Evolutionary conservation across 2,888 invertebrate genomes (phyloP).

Genomic region (Melolontha melolontha): DNA sequence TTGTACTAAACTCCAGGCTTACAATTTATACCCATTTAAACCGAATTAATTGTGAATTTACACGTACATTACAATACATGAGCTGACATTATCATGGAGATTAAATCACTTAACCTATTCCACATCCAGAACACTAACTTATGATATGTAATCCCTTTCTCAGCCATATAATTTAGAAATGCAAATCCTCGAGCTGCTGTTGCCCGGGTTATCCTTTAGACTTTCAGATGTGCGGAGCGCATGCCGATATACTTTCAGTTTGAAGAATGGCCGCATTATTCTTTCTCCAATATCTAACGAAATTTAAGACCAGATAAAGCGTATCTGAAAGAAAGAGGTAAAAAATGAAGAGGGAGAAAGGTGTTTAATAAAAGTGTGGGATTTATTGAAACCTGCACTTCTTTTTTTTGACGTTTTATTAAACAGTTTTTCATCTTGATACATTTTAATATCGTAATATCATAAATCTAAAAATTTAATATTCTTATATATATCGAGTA

Average conservation of each 20-base stretch:
- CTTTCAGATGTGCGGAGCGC: slow-evolving; percentile 25
- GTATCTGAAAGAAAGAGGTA: slow-evolving; percentile 15
- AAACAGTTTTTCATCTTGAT: slow-evolving; percentile 40
- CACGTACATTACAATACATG: slow-evolving; percentile 3
- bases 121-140: slow-evolving; percentile 10
- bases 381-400: slow-evolving; percentile 38
- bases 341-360: slow-evolving; percentile 2
- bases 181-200: slow-evolving; percentile 30
- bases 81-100: neutral
- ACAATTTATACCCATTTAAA: slow-evolving; percentile 2
- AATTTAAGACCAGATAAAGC: slow-evolving; percentile 23
- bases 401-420: slow-evolving; percentile 38
- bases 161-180: slow-evolving; percentile 26
- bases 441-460: slow-evolving; percentile 43
- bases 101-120: neutral
- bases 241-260: slow-evolving; percentile 32
- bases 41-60: slow-evolving; percentile 9
- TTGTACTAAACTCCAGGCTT: neutral
- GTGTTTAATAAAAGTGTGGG: slow-evolving; percentile 35
- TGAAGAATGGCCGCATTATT: slow-evolving; percentile 29
- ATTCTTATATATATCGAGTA: slow-evolving; percentile 28
- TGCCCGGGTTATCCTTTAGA: slow-evolving; percentile 8
- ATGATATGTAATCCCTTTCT: slow-evolving; percentile 26
- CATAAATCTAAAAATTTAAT: slow-evolving; percentile 45
- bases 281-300: slow-evolving; percentile 25